Base-by-base conservation (phyloP, 2,888 invertebrate species). In the Prosopocoilus inquinatus region DNA sequence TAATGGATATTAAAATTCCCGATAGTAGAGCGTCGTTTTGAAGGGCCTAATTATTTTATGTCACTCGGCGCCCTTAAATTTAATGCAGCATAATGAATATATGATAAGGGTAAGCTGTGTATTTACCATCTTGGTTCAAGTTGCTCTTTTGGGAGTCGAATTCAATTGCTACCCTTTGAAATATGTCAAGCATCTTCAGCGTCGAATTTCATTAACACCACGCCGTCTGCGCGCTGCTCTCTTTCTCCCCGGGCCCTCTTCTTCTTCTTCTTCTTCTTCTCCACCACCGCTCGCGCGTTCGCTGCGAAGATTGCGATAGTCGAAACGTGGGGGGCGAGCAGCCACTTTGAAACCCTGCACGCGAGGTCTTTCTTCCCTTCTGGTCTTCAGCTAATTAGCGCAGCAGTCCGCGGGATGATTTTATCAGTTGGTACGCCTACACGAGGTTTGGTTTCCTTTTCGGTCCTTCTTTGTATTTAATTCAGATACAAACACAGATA, bases 101-200 rank as follows among this genome's bases (percentile, higher is more conserved):
- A 72, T 74, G 70, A 74, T 72, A 69, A 72, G 72, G 70, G 69
- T 67, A 67, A 66, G 65, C 64, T 67, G 69, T 65, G 69, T 70
- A 71, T 70, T 71, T 69, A 67, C 68, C 66, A 66, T 66, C 66
- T 65, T 62, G 67, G 68, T 67, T 70, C 70, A 64, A 70, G 71
- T 69, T 69, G 74, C 72, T 70, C 72, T 72, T 73, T 71, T 69
- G 72, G 70, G 72, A 71, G 68, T 68, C 64, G 69, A 72, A 73
- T 75, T 72, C 72, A 70, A 72, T 73, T 71, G 72, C 70, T 71
- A 72, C 73, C 73, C 74, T 73, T 75, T 73, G 70, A 75, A 71
- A 72, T 66, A 64, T 67, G 69, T 69, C 68, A 67, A 62, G 63
- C 63, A 64, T 67, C 66, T 66, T 65, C 64, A 64, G 61, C 64